phyloP scores from a whole-genome alignment of 2,888 invertebrate genomes.

The Phymatocera aterrima region DNA sequence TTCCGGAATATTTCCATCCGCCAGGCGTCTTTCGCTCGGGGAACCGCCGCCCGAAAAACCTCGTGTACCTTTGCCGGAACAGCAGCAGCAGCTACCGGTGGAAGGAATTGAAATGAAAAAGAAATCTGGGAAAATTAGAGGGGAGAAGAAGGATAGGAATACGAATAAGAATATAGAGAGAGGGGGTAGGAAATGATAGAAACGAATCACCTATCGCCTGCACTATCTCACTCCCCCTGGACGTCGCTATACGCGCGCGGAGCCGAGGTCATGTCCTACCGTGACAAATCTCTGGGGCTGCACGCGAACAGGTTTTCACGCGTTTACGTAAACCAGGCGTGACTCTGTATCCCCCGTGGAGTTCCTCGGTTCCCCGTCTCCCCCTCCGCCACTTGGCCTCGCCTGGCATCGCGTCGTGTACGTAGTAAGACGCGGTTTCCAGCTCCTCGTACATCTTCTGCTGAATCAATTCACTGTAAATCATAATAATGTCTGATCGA shows the following conservation, averaged over 20 bases:
- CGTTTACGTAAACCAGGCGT: conserved; percentile 43
- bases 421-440: not conserved
- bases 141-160: conserved; percentile 28
- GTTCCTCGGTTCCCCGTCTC: not conserved
- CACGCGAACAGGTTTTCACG: conserved; percentile 38
- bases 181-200: conserved; percentile 15
- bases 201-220: conserved; percentile 27
- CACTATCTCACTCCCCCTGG: not conserved
- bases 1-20: conserved; percentile 53
- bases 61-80: conserved; percentile 1
- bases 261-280: conserved; percentile 34
- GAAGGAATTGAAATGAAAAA: conserved; percentile 18
- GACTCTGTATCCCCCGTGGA: not conserved
- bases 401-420: not conserved
- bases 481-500: conserved; percentile 52
- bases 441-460: conserved; percentile 58
- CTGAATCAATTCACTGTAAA: conserved; percentile 61
- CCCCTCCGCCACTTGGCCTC: too few relatives aligned
- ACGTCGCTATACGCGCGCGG: conserved; percentile 8
- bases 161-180: not conserved
- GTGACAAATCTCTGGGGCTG: conserved; percentile 37
- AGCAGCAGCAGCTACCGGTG: too few relatives aligned
- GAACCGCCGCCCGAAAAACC: conserved; percentile 51
- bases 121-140: conserved; percentile 40
- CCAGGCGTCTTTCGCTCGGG: conserved; percentile 50